A percentile compares a stretch with the other conserved stretches of the same genome.
Conservation (phyloP, 1,140 invertebrate genomes). For the Callitettix versicolor region DNA sequence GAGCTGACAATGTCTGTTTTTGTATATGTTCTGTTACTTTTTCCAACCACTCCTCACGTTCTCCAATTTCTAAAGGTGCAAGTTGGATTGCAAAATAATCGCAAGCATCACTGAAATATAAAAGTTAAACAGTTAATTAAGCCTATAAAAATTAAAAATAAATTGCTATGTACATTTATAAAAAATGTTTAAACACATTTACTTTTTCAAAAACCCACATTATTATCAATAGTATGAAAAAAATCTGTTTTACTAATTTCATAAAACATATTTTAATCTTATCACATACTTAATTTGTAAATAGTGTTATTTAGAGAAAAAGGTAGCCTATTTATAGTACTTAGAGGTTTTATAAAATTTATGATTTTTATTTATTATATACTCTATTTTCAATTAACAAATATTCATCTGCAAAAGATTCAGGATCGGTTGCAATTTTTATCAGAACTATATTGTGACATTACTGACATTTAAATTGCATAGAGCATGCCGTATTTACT, state of each 20-base stretch:
- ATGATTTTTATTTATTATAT: too few species aligned
- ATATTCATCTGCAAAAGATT: too few species aligned
- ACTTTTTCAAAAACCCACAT: not conserved
- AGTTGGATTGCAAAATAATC: constrained; percentile 45
- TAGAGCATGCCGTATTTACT: too few species aligned
- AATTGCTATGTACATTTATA: not conserved
- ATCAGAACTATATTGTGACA: too few species aligned
- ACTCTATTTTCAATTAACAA: too few species aligned
- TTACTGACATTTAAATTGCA: too few species aligned
- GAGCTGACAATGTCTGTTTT: constrained; percentile 54
- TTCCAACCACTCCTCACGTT: constrained; percentile 46
- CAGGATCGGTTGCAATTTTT: too few species aligned
- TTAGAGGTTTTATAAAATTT: too few species aligned
- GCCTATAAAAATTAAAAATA: constrained; percentile 12
- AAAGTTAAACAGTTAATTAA: constrained; percentile 19
- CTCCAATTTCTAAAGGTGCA: constrained; percentile 35
- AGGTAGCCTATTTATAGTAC: too few species aligned
- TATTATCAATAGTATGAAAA: not conserved
- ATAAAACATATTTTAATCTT: not conserved
- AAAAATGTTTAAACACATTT: not conserved
- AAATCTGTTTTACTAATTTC: not conserved
- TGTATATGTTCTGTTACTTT: constrained; percentile 54
- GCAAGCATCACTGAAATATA: constrained; percentile 46
- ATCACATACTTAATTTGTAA: not conserved
- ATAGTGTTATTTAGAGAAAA: too few species aligned